A percentile compares a stretch with the other conserved stretches of the same genome.
Evolutionary conservation across 2,113 vertebrate genomes (phyloP).

Genomic region (Aleadryas rufinucha): DNA sequence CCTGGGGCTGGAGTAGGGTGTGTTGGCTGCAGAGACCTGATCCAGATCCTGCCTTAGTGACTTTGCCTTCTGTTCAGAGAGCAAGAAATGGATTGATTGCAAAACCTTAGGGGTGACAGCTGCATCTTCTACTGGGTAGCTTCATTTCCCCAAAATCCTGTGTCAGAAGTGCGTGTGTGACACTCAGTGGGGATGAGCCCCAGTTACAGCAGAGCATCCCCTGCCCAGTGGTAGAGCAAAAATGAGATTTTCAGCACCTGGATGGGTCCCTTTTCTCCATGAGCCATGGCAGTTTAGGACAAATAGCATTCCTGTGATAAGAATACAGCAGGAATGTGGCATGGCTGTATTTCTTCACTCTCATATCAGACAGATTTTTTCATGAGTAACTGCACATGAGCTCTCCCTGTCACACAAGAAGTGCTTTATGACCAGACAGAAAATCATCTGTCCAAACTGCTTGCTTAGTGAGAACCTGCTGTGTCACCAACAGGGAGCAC

Average conservation of each 20-base stretch:
- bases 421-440: not conserved
- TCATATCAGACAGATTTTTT: not conserved
- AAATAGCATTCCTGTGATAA: not conserved
- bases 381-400: not conserved
- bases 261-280: not conserved
- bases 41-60: not conserved
- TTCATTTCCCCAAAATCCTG: not conserved
- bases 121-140: not conserved
- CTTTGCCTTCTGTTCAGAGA: not conserved
- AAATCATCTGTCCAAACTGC: fast-evolving
- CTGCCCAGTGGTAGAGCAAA: fast-evolving
- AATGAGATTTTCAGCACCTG: not conserved
- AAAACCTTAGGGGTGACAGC: not conserved
- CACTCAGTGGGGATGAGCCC: not conserved
- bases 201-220: not conserved
- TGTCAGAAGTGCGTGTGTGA: fast-evolving
- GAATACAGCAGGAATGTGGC: not conserved
- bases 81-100: fast-evolving
- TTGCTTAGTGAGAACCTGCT: not conserved
- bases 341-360: not conserved
- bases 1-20: not conserved
- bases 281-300: not conserved
- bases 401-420: not conserved
- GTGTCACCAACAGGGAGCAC: fast-evolving
- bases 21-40: not conserved